phyloP scores from a whole-genome alignment of 2,888 invertebrate species.

The Stramonita haemastoma region DNA sequence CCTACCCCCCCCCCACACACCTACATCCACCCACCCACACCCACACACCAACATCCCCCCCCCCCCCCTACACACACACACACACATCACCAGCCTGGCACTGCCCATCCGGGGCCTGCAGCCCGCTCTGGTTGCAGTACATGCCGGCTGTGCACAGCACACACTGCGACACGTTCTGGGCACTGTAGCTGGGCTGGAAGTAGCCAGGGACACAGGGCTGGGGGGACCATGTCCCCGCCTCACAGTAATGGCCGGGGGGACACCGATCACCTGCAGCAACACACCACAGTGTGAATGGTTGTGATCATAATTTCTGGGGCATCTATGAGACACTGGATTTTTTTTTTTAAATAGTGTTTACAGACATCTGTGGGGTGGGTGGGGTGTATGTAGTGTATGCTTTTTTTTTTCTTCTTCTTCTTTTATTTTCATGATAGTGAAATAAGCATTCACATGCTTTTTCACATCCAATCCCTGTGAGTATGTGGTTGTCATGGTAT shows the following conservation, averaged over 20 bases:
- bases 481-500: too few relatives aligned
- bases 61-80: background rate
- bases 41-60: background rate
- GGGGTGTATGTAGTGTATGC: too few relatives aligned
- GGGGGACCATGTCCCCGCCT: constrained; percentile 63
- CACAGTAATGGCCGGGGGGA: constrained; percentile 69
- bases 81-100: constrained; percentile 66
- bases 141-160: constrained; percentile 68
- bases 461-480: too few relatives aligned
- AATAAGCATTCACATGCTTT: too few relatives aligned
- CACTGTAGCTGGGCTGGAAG: constrained; percentile 68
- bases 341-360: too few relatives aligned
- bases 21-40: background rate
- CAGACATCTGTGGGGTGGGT: too few relatives aligned
- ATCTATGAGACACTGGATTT: too few relatives aligned
- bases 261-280: constrained; percentile 65
- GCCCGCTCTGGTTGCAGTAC: constrained; percentile 69
- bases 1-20: background rate
- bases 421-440: too few relatives aligned
- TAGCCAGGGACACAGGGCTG: constrained; percentile 70
- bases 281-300: too few relatives aligned
- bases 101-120: constrained; percentile 65
- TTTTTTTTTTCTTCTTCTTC: too few relatives aligned
- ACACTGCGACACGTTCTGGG: constrained; percentile 70
- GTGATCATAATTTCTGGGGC: too few relatives aligned